phyloP scores from a whole-genome alignment of 37 sponge, comb jelly and placozoan genomes.

The Lycopodina hypogea region DNA sequence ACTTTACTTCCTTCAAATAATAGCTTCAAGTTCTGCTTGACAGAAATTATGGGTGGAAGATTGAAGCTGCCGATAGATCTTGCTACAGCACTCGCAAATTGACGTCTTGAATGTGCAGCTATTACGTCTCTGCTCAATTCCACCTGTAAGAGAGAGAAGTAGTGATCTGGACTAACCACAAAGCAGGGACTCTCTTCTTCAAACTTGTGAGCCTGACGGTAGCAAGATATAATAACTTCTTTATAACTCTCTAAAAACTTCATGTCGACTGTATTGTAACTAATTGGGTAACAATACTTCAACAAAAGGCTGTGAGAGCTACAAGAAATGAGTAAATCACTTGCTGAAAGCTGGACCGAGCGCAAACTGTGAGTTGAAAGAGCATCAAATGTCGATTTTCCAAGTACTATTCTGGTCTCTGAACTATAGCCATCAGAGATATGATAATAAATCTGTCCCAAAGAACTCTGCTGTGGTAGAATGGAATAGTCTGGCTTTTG shows the following conservation, averaged over 20 bases:
- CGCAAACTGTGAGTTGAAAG: neutral
- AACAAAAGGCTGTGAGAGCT: neutral
- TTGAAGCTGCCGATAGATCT: too few species aligned
- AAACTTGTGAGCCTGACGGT: neutral
- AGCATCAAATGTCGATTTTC: neutral
- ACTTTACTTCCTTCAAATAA: too few species aligned
- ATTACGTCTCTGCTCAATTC: neutral
- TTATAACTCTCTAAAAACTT: neutral
- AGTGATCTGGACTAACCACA: neutral
- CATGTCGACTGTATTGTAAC: neutral
- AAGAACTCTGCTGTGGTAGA: neutral
- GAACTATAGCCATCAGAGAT: slow-evolving; percentile 8
- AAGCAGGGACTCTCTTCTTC: neutral
- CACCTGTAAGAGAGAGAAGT: neutral
- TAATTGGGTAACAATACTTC: slow-evolving; percentile 7
- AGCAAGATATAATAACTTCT: neutral
- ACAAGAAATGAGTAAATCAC: slow-evolving; percentile 1
- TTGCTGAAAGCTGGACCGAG: neutral
- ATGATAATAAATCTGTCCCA: slow-evolving; percentile 6
- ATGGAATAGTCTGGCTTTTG: too few species aligned
- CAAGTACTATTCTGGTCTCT: slow-evolving; percentile 3
- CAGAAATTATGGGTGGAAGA: too few species aligned
- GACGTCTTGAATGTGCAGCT: too few species aligned
- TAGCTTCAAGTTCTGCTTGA: too few species aligned
- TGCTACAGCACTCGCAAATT: too few species aligned